Percentiles rank a stretch among this genome's conserved stretches.
Evolutionary conservation across 2,888 invertebrate species (phyloP).

Genomic region (Homarus gammarus): DNA sequence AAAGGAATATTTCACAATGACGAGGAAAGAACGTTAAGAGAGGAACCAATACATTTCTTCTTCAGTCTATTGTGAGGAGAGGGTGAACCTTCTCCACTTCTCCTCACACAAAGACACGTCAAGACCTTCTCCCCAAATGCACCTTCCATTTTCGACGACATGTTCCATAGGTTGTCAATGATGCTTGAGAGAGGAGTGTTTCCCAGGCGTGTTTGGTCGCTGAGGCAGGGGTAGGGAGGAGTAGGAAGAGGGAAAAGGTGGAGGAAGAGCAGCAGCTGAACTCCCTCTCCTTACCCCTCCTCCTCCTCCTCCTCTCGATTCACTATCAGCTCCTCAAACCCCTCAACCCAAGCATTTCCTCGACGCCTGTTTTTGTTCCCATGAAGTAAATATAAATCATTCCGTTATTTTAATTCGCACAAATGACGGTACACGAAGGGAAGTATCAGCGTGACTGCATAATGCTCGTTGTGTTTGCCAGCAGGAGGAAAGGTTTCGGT

Average conservation of each 20-base stretch:
- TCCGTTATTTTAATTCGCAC: too few relatives aligned
- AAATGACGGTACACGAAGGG: too few relatives aligned
- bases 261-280: slow-evolving; percentile 14
- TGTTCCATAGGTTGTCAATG: slow-evolving; percentile 39
- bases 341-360: not conserved
- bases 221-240: not conserved
- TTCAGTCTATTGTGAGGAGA: not conserved
- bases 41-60: too few relatives aligned
- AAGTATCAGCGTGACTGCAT: too few relatives aligned
- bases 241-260: not conserved
- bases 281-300: not conserved
- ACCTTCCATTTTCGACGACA: slow-evolving; percentile 24
- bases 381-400: too few relatives aligned
- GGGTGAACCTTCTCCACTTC: not conserved
- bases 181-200: slow-evolving; percentile 24
- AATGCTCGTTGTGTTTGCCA: too few relatives aligned
- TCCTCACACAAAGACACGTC: slow-evolving; percentile 19
- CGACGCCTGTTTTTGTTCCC: not conserved
- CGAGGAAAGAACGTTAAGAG: too few relatives aligned
- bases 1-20: too few relatives aligned
- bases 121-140: slow-evolving; percentile 22
- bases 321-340: not conserved
- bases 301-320: too few relatives aligned
- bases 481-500: too few relatives aligned
- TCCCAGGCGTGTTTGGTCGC: slow-evolving; percentile 31